Percentiles rank a stretch among this genome's conserved stretches.
Conservation (phyloP, 2,797 vertebrate genomes). For the Fringilla coelebs region DNA sequence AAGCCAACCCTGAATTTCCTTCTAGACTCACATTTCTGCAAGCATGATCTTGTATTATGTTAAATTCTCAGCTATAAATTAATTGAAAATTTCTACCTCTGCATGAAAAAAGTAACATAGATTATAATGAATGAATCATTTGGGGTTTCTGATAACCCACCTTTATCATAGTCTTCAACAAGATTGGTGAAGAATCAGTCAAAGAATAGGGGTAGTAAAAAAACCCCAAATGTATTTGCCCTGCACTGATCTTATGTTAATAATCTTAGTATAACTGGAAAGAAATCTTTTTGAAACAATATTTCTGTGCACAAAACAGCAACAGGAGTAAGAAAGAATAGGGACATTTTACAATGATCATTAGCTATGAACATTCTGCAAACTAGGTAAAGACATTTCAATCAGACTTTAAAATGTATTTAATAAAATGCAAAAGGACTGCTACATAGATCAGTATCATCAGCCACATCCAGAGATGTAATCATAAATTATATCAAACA, state of each 20-base stretch:
- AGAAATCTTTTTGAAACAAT: background rate
- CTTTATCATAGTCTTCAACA: background rate
- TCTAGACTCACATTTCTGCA: background rate
- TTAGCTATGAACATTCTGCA: background rate
- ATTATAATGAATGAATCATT: background rate
- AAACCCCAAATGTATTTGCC: background rate
- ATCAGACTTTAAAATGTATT: background rate
- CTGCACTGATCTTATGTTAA: background rate
- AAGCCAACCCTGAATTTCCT: fast-evolving
- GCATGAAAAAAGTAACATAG: background rate
- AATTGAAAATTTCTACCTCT: background rate
- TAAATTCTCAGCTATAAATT: background rate
- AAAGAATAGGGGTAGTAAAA: background rate
- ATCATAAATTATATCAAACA: background rate
- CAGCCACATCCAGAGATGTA: background rate
- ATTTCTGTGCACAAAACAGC: background rate
- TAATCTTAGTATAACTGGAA: background rate
- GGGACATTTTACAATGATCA: background rate
- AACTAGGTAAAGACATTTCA: background rate
- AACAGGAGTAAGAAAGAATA: background rate
- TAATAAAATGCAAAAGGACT: background rate
- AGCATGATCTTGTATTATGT: background rate
- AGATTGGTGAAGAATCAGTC: background rate
- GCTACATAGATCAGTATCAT: background rate
- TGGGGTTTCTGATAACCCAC: background rate